phyloP scores from a whole-genome alignment of 1,140 invertebrate species.

The Tachypleus tridentatus region DNA sequence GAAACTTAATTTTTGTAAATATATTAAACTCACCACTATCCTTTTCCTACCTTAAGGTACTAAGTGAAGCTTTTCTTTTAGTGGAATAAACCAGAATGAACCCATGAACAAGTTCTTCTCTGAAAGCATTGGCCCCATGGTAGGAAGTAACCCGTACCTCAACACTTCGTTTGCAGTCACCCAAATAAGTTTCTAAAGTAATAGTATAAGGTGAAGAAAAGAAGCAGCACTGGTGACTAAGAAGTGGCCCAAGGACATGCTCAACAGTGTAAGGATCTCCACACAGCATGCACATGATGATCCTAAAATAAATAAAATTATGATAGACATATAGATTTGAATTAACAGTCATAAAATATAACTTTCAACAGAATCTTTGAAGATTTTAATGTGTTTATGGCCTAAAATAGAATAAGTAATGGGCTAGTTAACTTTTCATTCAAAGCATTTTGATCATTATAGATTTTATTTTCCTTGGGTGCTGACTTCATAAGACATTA shows the following conservation, averaged over 20 bases:
- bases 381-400: no score
- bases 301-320: slow-evolving; percentile 33
- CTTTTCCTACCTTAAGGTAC: slow-evolving; percentile 66
- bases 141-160: slow-evolving; percentile 92
- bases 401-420: no score
- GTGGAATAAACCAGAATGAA: slow-evolving; percentile 93
- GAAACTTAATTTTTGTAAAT: no score
- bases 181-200: slow-evolving; percentile 79
- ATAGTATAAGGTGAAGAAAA: slow-evolving; percentile 68
- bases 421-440: no score
- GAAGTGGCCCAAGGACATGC: slow-evolving; percentile 71
- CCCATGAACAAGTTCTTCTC: slow-evolving; percentile 86
- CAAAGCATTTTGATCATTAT: no score
- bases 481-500: no score
- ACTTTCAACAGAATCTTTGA: slow-evolving; percentile 1
- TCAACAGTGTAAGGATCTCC: slow-evolving; percentile 87
- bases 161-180: slow-evolving; percentile 63
- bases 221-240: slow-evolving; percentile 76
- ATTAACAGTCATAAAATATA: slow-evolving; percentile 36
- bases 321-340: not conserved
- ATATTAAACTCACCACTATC: not conserved
- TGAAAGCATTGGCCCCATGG: slow-evolving; percentile 82
- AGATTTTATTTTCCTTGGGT: no score
- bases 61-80: slow-evolving; percentile 84
- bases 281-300: slow-evolving; percentile 95